phyloP scores from a whole-genome alignment of 2,113 vertebrate species.

The Neogale vison region DNA sequence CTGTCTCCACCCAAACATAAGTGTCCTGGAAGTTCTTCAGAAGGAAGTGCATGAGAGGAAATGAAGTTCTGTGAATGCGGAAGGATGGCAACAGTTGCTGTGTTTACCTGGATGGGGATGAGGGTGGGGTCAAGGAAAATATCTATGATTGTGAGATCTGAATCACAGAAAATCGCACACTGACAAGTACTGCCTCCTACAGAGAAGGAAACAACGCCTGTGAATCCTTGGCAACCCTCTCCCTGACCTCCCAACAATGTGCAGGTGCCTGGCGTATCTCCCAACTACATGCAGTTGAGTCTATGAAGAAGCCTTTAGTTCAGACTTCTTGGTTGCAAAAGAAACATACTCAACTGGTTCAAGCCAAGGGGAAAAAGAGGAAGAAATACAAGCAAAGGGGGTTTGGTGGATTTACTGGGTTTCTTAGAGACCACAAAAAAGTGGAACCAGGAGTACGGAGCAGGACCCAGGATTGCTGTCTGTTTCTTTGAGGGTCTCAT shows the following conservation, averaged over 20 bases:
- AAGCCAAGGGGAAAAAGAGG: not conserved
- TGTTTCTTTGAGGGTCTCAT: not conserved
- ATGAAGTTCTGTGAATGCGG: not conserved
- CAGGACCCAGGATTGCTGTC: not conserved
- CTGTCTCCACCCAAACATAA: not conserved
- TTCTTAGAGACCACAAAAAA: not conserved
- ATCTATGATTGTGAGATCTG: not conserved
- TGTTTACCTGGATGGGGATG: not conserved
- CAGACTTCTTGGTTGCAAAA: conserved; percentile 9
- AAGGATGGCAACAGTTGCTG: not conserved
- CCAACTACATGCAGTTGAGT: not conserved
- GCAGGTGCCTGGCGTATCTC: not conserved
- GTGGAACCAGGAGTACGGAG: not conserved
- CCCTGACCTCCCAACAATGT: not conserved
- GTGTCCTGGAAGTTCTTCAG: not conserved
- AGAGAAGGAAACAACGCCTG: conserved; percentile 12
- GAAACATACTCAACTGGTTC: not conserved
- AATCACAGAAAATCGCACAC: not conserved
- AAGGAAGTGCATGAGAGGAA: conserved; percentile 26
- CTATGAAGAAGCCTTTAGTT: not conserved
- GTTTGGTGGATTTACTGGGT: not conserved
- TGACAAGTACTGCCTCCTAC: not conserved
- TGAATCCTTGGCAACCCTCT: not conserved
- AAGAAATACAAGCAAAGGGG: not conserved
- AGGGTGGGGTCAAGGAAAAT: not conserved